These are phyloP conservation scores for Myotis pilosus DNA, from an alignment of 2,797 vertebrate species.

Conservation along the genomic window DNA sequence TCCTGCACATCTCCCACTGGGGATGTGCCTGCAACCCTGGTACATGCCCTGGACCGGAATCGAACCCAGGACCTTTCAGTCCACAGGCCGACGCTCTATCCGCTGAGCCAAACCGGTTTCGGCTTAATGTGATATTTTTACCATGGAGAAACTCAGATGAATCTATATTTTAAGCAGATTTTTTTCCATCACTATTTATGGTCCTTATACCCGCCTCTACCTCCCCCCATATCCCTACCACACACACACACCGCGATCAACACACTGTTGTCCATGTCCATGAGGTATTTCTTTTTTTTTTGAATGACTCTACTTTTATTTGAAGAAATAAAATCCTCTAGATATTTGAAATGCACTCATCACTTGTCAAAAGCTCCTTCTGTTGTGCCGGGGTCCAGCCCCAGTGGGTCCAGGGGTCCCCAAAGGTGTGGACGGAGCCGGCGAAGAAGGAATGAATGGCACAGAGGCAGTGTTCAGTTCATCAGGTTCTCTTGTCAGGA, in stretches of 20 bases:
- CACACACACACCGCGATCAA: background rate
- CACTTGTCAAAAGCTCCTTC: constrained; percentile 56
- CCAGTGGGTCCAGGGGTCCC: no score
- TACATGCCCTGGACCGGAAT: no score
- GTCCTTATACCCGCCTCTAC: background rate
- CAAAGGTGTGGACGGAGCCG: no score
- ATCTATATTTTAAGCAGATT: background rate
- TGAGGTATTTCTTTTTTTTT: background rate
- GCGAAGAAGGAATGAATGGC: no score
- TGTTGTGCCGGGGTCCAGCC: no score
- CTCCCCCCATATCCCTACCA: background rate
- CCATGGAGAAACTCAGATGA: background rate
- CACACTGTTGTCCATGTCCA: background rate
- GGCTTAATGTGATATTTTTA: constrained; percentile 36
- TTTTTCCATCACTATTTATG: background rate
- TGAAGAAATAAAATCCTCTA: constrained; percentile 33
- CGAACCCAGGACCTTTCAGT: no score
- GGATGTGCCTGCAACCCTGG: no score
- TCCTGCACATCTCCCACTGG: no score
- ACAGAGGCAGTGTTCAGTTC: no score
- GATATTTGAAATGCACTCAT: constrained; percentile 50
- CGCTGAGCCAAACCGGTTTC: no score
- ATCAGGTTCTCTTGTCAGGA: no score
- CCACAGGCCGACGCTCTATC: no score
- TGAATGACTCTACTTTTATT: constrained; percentile 8